phyloP scores from a whole-genome alignment of 1,140 invertebrate species.

The Sycophaga agraensis region DNA sequence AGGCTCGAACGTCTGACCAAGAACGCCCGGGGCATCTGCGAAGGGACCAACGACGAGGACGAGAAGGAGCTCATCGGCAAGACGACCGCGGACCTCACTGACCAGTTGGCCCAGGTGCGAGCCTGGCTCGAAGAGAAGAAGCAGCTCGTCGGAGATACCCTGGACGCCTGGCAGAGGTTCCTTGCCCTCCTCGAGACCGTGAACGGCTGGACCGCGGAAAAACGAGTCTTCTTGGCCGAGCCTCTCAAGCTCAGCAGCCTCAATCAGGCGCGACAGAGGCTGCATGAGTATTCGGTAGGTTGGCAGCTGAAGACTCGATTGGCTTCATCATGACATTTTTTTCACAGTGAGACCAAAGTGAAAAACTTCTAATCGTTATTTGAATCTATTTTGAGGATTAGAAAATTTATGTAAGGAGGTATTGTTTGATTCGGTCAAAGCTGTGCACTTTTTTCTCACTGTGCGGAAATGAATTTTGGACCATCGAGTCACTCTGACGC shows the following conservation, averaged over 20 bases:
- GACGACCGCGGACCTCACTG: constrained; percentile 73
- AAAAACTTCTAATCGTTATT: not conserved
- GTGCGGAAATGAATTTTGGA: no score
- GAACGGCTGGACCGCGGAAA: constrained; percentile 80
- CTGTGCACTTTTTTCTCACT: no score
- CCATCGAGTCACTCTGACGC: no score
- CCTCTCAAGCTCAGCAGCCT: constrained; percentile 76
- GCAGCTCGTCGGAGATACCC: constrained; percentile 79
- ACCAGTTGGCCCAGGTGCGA: constrained; percentile 76
- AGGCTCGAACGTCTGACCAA: constrained; percentile 75
- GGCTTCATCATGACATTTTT: not conserved
- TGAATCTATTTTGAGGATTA: not conserved
- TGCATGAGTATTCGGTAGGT: constrained; percentile 83
- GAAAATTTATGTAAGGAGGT: no score
- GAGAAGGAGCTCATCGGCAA: constrained; percentile 76
- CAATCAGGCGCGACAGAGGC: constrained; percentile 77
- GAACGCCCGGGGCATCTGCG: constrained; percentile 76
- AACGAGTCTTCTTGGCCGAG: constrained; percentile 75
- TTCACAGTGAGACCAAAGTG: not conserved
- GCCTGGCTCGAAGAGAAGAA: constrained; percentile 80
- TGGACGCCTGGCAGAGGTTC: constrained; percentile 87
- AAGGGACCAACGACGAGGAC: constrained; percentile 74
- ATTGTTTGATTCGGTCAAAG: no score
- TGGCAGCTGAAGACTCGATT: no score
- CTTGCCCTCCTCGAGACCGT: constrained; percentile 79